These are phyloP conservation scores for Malurus melanocephalus DNA, from an alignment of 2,113 vertebrate species.

Conservation along the genomic window DNA sequence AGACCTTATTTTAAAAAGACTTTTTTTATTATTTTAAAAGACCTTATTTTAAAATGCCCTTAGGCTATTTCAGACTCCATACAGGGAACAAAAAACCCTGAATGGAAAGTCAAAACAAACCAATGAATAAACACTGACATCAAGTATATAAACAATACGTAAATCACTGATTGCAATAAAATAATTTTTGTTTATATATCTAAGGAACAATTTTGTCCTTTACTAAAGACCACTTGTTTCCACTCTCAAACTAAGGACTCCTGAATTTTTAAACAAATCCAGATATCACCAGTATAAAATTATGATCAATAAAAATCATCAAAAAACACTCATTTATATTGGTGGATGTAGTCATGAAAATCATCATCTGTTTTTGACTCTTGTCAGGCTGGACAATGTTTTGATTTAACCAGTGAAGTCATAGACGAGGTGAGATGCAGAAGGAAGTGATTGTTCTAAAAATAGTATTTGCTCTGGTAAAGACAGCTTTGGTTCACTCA, in stretches of 20 bases:
- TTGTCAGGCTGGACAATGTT: background rate
- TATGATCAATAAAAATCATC: background rate
- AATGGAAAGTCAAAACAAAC: background rate
- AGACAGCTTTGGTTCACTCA: background rate
- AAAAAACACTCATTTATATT: background rate
- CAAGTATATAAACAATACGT: background rate
- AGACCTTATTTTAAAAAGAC: background rate
- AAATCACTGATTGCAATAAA: background rate
- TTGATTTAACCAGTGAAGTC: slow-evolving; percentile 5
- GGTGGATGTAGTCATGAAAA: background rate
- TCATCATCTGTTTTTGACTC: background rate
- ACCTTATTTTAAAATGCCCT: background rate
- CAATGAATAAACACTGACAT: background rate
- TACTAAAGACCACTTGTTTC: background rate
- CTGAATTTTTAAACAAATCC: background rate
- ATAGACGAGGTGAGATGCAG: background rate
- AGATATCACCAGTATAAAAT: background rate
- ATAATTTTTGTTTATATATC: background rate
- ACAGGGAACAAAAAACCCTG: background rate
- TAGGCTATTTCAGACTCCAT: background rate
- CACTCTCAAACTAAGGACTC: background rate
- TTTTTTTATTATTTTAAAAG: no score
- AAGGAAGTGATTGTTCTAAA: slow-evolving; percentile 16
- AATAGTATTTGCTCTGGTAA: slow-evolving; percentile 21
- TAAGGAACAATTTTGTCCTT: background rate